A percentile compares a stretch with the other conserved stretches of the same genome.
These are phyloP conservation scores for Gerris lacustris DNA, from an alignment of 2,888 invertebrate genomes.

Conservation along the genomic window DNA sequence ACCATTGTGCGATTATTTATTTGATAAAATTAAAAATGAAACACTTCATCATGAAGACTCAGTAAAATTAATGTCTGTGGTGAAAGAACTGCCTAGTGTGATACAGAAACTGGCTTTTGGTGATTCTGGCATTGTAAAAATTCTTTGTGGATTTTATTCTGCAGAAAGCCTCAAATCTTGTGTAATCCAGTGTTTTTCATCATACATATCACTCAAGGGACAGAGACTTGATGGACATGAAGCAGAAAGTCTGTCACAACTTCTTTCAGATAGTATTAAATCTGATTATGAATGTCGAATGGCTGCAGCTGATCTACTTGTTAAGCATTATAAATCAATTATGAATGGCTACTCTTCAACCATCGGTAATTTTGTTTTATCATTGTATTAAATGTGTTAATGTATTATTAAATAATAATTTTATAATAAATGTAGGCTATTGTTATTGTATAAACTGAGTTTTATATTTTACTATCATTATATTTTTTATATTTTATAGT, in stretches of 20 bases:
- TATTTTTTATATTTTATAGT: too few species aligned
- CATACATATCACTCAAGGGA: neutral
- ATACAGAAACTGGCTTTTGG: neutral
- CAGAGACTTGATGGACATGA: neutral
- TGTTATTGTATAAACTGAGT: too few species aligned
- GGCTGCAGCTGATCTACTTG: conserved; percentile 16
- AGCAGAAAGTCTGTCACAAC: neutral
- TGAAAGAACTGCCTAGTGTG: neutral
- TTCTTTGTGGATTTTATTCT: neutral
- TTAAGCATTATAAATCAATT: conserved; percentile 15
- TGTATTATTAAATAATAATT: neutral
- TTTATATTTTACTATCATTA: too few species aligned
- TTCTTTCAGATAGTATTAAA: neutral
- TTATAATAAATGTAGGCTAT: neutral
- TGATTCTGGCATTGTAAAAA: neutral
- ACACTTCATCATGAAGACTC: neutral
- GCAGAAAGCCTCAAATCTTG: neutral
- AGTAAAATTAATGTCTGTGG: neutral
- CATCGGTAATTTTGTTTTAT: conserved; percentile 13
- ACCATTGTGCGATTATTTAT: neutral
- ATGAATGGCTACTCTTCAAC: conserved; percentile 7
- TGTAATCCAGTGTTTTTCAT: neutral
- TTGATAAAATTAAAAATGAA: neutral
- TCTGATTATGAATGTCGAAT: conserved; percentile 17
- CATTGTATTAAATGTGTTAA: neutral